Conservation (phyloP, 1,140 invertebrate species). For the Drosophila ogumai region DNA sequence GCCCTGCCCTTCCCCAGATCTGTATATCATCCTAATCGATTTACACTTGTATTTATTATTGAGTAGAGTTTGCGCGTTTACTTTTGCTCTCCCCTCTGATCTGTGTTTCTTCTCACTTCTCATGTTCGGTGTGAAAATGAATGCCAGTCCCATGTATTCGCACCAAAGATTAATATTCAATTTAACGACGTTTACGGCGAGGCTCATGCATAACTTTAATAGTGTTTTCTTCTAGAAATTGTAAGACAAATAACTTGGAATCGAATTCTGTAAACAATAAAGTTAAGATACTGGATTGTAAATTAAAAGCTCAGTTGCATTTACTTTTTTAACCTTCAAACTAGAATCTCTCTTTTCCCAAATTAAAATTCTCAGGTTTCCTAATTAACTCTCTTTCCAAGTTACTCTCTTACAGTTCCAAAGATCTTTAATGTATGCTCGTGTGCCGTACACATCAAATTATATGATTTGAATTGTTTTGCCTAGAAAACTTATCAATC, state of each 20-base stretch:
- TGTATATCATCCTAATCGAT: conserved; percentile 49
- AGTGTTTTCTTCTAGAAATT: conserved; percentile 21
- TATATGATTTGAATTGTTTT: conserved; percentile 48
- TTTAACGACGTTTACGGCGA: conserved; percentile 30
- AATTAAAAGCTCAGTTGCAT: conserved; percentile 27
- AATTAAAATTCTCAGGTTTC: background rate
- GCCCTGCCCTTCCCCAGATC: conserved; percentile 21
- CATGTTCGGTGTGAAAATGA: conserved; percentile 47
- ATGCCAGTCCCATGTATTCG: conserved; percentile 52
- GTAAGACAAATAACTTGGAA: conserved; percentile 3
- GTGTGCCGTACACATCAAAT: conserved; percentile 21
- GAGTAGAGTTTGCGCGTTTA: conserved; percentile 54
- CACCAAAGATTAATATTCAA: conserved; percentile 48
- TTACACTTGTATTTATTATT: conserved; percentile 76
- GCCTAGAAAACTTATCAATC: conserved; percentile 68
- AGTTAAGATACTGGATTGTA: background rate
- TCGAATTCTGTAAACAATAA: conserved; percentile 1
- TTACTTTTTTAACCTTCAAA: conserved; percentile 2
- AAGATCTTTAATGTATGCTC: conserved; percentile 4
- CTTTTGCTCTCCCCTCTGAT: conserved; percentile 19
- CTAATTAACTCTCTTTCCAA: background rate
- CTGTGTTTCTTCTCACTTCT: conserved; percentile 33
- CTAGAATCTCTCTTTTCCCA: conserved; percentile 3
- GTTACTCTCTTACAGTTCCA: conserved; percentile 4
- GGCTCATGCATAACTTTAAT: conserved; percentile 6